Conservation (phyloP, 37 sponge, comb jelly and placozoan genomes). For the Halisarca cf. caerulea region DNA sequence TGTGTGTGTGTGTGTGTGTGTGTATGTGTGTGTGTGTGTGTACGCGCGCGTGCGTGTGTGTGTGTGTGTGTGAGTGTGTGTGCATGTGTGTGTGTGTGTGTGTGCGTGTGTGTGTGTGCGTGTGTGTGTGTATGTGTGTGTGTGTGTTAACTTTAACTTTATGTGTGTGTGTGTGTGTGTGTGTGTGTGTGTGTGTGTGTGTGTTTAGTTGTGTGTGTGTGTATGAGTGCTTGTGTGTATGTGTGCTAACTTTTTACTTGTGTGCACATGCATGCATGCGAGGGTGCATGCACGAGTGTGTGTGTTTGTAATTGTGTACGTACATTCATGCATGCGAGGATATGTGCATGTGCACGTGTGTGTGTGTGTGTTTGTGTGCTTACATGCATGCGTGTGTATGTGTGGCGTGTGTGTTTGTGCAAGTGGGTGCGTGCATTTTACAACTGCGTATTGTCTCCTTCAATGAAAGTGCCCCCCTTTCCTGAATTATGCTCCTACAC, state of each 20-base stretch:
- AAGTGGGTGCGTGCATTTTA: not conserved
- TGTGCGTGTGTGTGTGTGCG: conserved; percentile 12
- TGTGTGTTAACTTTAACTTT: no score
- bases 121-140: conserved; percentile 4
- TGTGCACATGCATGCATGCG: not conserved
- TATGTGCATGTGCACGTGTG: not conserved
- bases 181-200: conserved; percentile 11
- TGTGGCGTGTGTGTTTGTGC: conserved; percentile 14
- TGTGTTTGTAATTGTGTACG: not conserved
- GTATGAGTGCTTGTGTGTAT: no score
- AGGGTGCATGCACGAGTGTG: not conserved
- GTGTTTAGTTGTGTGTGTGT: not conserved
- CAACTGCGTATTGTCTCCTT: no score
- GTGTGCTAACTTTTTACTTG: not conserved
- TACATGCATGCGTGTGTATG: not conserved
- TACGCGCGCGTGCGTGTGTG: not conserved
- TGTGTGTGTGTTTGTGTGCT: not conserved
- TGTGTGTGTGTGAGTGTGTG: conserved; percentile 19
- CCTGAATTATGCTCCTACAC: no score
- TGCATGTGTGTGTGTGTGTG: conserved; percentile 8
- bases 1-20: conserved; percentile 10
- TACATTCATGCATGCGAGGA: not conserved
- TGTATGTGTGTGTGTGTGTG: conserved; percentile 19
- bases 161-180: conserved; percentile 22
- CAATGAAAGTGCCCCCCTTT: no score